Conservation (phyloP, 2,888 invertebrate species). For the Pandemis cinnamomeana region DNA sequence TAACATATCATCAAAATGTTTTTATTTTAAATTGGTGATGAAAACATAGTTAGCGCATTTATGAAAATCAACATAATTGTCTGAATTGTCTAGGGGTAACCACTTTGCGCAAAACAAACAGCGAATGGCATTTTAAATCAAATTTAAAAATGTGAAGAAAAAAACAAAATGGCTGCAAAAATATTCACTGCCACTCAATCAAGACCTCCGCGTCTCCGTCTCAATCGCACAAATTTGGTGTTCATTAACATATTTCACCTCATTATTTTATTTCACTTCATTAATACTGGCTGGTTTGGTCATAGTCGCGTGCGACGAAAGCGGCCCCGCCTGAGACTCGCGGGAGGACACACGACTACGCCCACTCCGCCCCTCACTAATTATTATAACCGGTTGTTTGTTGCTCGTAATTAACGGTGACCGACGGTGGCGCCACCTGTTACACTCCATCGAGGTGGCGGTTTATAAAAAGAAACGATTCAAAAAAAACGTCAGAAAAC, state of each 20-base stretch:
- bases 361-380: slow-evolving; percentile 80
- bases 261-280: slow-evolving; percentile 30
- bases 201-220: neutral
- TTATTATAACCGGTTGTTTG: slow-evolving; percentile 82
- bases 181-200: neutral
- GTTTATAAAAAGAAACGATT: slow-evolving; percentile 4
- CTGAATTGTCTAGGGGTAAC: too few species aligned
- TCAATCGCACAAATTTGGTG: slow-evolving; percentile 6
- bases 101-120: too few species aligned
- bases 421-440: slow-evolving; percentile 72
- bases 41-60: too few species aligned
- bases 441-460: slow-evolving; percentile 45
- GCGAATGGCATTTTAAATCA: neutral
- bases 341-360: slow-evolving; percentile 53
- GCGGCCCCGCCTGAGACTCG: slow-evolving; percentile 61
- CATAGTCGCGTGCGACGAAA: slow-evolving; percentile 60
- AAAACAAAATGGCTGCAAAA: neutral
- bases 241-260: slow-evolving; percentile 14
- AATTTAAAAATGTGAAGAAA: neutral
- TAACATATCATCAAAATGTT: too few species aligned
- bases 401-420: slow-evolving; percentile 75
- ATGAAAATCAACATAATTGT: too few species aligned
- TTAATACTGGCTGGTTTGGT: slow-evolving; percentile 51
- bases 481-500: neutral
- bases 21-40: too few species aligned